phyloP scores from a whole-genome alignment of 1,140 invertebrate species.

The Drosophila nannoptera region DNA sequence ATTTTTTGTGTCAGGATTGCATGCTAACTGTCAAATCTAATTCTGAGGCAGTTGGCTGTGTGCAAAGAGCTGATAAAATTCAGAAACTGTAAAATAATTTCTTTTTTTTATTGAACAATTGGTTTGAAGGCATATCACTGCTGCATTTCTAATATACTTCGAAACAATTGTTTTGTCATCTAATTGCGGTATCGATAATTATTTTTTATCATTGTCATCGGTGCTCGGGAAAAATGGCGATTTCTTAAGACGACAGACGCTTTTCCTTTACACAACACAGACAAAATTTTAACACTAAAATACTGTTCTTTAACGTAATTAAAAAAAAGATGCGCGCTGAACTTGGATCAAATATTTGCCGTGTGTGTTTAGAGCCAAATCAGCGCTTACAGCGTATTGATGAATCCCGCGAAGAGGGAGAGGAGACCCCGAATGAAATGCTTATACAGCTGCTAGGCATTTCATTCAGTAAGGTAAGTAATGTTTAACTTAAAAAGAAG shows the following conservation, averaged over 20 bases:
- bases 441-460: conserved; percentile 62
- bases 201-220: conserved; percentile 20
- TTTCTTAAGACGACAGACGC: conserved; percentile 53
- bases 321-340: conserved; percentile 61
- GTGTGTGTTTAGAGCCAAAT: conserved; percentile 61
- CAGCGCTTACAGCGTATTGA: conserved; percentile 61
- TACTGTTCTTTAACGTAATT: conserved; percentile 61
- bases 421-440: conserved; percentile 75
- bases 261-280: conserved; percentile 71
- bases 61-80: too few relatives aligned
- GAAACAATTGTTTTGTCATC: conserved; percentile 1
- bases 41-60: too few relatives aligned
- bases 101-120: too few relatives aligned
- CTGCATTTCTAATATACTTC: not conserved
- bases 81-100: too few relatives aligned
- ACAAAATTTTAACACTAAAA: conserved; percentile 72
- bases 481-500: not conserved
- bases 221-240: conserved; percentile 58
- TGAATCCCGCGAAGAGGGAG: conserved; percentile 66
- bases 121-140: too few relatives aligned
- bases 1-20: not conserved
- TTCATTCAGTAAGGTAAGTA: conserved; percentile 57
- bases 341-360: conserved; percentile 63
- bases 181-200: conserved; percentile 27
- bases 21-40: too few relatives aligned